Conservation (phyloP, 2,888 invertebrate species). For the Falcaria lacertinaria region DNA sequence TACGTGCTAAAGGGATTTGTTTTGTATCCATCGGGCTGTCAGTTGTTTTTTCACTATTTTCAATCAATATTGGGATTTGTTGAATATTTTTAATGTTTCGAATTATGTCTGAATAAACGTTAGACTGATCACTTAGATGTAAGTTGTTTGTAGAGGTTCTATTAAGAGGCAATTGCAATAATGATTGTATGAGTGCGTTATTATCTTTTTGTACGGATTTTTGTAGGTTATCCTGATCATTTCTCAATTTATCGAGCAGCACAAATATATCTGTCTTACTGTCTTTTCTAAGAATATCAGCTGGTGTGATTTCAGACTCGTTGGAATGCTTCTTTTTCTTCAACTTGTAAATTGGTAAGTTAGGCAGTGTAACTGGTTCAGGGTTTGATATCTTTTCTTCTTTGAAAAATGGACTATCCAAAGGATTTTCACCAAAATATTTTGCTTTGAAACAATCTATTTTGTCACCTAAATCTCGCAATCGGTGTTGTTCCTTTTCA, state of each 20-base stretch:
- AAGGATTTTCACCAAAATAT: constrained; percentile 86
- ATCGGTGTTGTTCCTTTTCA: constrained; percentile 63
- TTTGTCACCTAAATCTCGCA: constrained; percentile 84
- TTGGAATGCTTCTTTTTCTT: constrained; percentile 5
- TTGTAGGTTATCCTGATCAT: constrained; percentile 21
- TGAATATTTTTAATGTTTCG: constrained; percentile 53
- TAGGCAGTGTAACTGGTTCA: constrained; percentile 52
- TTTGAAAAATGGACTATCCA: constrained; percentile 86
- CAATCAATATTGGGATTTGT: constrained; percentile 5
- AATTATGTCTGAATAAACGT: constrained; percentile 69
- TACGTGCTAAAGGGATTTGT: constrained; percentile 6
- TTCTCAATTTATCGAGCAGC: constrained; percentile 34
- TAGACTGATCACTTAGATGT: constrained; percentile 31
- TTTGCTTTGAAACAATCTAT: constrained; percentile 86
- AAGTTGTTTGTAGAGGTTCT: constrained; percentile 9
- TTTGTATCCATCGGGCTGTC: constrained; percentile 5
- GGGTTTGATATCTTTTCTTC: constrained; percentile 76
- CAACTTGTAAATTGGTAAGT: constrained; percentile 29
- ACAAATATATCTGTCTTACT: constrained; percentile 25
- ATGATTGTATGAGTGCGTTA: constrained; percentile 11
- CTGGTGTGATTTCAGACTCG: constrained; percentile 4
- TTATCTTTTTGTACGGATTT: constrained; percentile 18
- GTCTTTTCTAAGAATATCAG: constrained; percentile 15
- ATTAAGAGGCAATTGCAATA: constrained; percentile 10
- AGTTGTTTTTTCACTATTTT: constrained; percentile 5